Base-by-base conservation (phyloP, 2,113 vertebrate species). In the Porphyrio hochstetteri region DNA sequence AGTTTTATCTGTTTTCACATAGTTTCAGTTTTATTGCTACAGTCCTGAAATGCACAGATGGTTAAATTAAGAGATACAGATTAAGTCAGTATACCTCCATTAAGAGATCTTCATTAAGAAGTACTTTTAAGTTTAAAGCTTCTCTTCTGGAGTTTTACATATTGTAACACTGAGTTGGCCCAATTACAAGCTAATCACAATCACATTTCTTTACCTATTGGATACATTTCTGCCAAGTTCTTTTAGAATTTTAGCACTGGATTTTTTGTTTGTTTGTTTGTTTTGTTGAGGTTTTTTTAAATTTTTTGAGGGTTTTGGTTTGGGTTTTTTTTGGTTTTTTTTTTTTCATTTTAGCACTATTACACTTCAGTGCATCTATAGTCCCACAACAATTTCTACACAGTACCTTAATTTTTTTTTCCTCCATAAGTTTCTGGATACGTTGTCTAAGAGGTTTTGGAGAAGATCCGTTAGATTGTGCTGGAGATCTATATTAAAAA, bases 381-480 rank as follows among this genome's bases (percentile, higher is more conserved):
- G 9, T 28, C 2, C 0, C 9, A 88, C 6, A 72, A 16, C 3
- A 69, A 82, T 55, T 81, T 5, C 83, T 68, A 87, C 48, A 83
- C 11, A 84, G 7, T 99, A 99, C 99, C 99, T 99, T 98, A 55
- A 90, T 90, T 91, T 98, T 98, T 87, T 98, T 98, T 93, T 97
- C 97, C 94, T 98, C 96, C 75, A 96, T 57, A 55, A 95, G 97
- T 78, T 97, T 98, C 91, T 96, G 97, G 96, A 99, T 78, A 56
- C 98, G 98, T 84, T 98, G 98, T 95, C 94, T 98, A 40, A 99
- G 97, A 86, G 98, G 96, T 96, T 99, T 98, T 91, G 98, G 97
- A 90, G 97, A 98, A 82, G 96, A 97, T 92, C 98, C 98, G 68
- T 36, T 96, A 29, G 97, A 92, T 96, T 97, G 98, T 94, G 94